Conservation (phyloP, 2,888 invertebrate species). For the Ommatoiulus sabulosus region DNA sequence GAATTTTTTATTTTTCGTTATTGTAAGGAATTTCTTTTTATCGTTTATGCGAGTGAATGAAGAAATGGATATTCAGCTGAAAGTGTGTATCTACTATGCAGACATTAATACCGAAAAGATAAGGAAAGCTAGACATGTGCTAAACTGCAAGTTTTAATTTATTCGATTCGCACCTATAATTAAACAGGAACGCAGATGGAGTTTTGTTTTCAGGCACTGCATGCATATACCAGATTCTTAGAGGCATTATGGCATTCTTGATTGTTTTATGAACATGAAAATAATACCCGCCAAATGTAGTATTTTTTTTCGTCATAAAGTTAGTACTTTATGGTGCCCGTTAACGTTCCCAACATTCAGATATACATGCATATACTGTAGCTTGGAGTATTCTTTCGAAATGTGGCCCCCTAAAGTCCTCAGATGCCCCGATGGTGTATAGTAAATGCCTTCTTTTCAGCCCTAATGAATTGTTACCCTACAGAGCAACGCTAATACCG, state of each 20-base stretch:
- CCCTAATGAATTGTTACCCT: constrained; percentile 43
- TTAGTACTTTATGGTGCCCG: neutral
- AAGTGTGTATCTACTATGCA: neutral
- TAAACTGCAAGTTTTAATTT: neutral
- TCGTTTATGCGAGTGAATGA: neutral
- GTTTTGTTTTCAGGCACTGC: neutral
- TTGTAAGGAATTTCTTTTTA: neutral
- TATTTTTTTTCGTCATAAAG: constrained; percentile 9
- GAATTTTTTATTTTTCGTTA: too few relatives aligned
- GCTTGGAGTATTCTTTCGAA: constrained; percentile 15
- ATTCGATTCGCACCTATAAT: neutral
- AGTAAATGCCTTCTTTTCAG: constrained; percentile 29
- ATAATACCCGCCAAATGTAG: neutral
- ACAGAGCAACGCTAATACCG: constrained; percentile 6
- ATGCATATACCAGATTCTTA: neutral
- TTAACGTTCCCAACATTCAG: neutral
- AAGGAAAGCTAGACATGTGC: neutral
- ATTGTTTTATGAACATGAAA: constrained; percentile 40
- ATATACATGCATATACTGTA: neutral
- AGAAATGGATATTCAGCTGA: neutral
- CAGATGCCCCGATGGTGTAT: neutral
- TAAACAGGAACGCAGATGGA: constrained; percentile 4
- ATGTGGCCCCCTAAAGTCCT: neutral
- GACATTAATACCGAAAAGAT: neutral
- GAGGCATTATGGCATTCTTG: neutral